Base-by-base conservation (phyloP, 2,797 vertebrate species). In the Alcedo quadribrachys region DNA sequence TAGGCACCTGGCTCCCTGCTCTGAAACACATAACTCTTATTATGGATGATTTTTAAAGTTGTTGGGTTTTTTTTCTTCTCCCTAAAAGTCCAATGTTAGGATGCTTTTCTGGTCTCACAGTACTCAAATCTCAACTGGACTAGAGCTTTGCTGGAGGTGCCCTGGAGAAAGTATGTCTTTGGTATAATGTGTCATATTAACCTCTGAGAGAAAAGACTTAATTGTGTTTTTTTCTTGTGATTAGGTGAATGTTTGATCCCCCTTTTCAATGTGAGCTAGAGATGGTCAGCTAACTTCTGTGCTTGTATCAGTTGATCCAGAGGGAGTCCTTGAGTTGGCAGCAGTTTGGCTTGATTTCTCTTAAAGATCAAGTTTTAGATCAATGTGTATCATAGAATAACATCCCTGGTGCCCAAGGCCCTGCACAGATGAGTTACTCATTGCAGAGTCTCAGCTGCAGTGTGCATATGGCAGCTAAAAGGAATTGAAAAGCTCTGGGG, bases 251-350 rank as follows among this genome's bases (percentile, higher is more conserved):
- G 40, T 51, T 24, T 53, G 35, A 8, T 76, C 51, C 43, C 85
- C 51, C 60, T 78, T 63, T 87, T 87, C 73, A 76, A 37, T 5
- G 5, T 2, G 42, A 91, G 63, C 83, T 86, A 2, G 83, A 86
- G 77, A n/a, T 50, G 70, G n/a, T 67, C 74, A 85, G 60, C 45
- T 73, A 57, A 63, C 53, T 27, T 46, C 15, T 2, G 35, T 70
- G 57, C n/a, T 92, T 82, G 0, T 14, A 35, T 33, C 12, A 8
- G 20, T 57, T 0, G 4, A 86, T 61, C 91, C 65, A 7, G 78
- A 75, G 91, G 94, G 95, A 93, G 65, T 60, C 61, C 78, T 95
- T 95, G 61, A 69, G 46, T 1, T 95, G 85, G 43, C 50, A 80
- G 90, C 71, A 82, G 40, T 27, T 87, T 91, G 83, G 50, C 58